Base-by-base conservation (phyloP, 2,888 invertebrate genomes). In the Invenusta paracnida region DNA sequence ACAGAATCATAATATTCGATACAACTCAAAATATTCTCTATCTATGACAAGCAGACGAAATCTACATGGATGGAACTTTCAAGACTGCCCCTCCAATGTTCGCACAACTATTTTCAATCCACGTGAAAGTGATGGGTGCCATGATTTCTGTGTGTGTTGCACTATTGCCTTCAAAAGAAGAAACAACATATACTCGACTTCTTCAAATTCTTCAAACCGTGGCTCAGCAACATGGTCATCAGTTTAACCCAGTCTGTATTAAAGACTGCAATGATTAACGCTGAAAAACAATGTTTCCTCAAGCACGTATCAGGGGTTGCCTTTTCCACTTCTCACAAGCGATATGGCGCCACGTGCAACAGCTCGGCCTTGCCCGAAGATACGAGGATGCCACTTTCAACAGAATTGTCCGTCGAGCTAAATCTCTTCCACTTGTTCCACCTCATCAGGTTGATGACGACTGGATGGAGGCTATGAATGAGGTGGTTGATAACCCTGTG, bases 131-230 rank as follows among this genome's bases (percentile, higher is more conserved):
- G 48, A 48, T 48, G 48, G 48, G 48, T 48, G 17, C 48, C 48
- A 48, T 48, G 48, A 48, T 48, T 48, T 17, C 48, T 48, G 48
- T 48, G 48, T 48, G 48, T 48, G 48, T 48, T 48, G 48, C 48
- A 48, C 48, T 48, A 11, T 48, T 48, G 48, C 48, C 48, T 11
- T 73, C 25, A 73, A 73, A 25, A 73, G 73, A 73, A 73, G 11
- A 73, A 73, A 73, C 73, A 73, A 73, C 25, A 73, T 73, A 73
- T 73, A 73, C 73, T 73, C 25, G 73, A 73, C 25, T 73, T 13
- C 73, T 73, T 73, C 73, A 73, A 73, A 5, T 73, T 48, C 48
- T 48, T 48, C 48, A 11, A 48, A 48, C 48, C 48, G 48, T 48
- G 17, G 48, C 48, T 48, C 48, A 48, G 48, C 48, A 48, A 48